Evolutionary conservation across 2,797 vertebrate genomes (phyloP).

Genomic region (Lithobates sylvaticus): DNA sequence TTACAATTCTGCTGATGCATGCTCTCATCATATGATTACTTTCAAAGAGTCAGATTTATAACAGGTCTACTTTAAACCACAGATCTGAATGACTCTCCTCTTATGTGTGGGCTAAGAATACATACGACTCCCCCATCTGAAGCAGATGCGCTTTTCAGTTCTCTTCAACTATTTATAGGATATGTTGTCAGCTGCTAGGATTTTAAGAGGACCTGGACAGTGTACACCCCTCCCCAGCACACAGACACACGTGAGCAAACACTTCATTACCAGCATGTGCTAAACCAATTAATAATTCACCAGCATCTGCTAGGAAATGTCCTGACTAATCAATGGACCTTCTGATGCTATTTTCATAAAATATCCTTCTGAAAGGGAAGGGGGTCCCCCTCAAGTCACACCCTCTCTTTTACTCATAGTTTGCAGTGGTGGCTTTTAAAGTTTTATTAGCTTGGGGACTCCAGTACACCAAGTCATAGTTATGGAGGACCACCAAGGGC

Average conservation of each 20-base stretch:
- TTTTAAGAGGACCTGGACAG: conserved; percentile 3
- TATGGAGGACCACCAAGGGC: too few species aligned
- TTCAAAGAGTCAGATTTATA: background rate
- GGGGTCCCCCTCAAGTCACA: too few species aligned
- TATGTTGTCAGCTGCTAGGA: conserved; percentile 25
- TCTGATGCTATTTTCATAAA: too few species aligned
- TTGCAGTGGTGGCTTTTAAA: too few species aligned
- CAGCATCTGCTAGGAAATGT: background rate
- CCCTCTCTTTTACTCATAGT: too few species aligned
- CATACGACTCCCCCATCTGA: background rate
- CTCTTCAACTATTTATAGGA: conserved; percentile 6
- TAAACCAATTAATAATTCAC: background rate
- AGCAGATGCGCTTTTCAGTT: background rate
- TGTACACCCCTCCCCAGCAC: background rate
- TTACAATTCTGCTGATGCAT: background rate
- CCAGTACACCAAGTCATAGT: too few species aligned
- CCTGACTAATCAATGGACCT: background rate
- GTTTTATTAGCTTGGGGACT: too few species aligned
- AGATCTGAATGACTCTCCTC: background rate
- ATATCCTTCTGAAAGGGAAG: too few species aligned
- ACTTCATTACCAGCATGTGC: conserved; percentile 2
- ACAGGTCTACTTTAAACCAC: background rate
- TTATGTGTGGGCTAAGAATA: background rate
- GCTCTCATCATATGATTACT: background rate
- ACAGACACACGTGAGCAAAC: conserved; percentile 10